Conservation (phyloP, 2,888 invertebrate species). For the Oxytorus armatus region DNA sequence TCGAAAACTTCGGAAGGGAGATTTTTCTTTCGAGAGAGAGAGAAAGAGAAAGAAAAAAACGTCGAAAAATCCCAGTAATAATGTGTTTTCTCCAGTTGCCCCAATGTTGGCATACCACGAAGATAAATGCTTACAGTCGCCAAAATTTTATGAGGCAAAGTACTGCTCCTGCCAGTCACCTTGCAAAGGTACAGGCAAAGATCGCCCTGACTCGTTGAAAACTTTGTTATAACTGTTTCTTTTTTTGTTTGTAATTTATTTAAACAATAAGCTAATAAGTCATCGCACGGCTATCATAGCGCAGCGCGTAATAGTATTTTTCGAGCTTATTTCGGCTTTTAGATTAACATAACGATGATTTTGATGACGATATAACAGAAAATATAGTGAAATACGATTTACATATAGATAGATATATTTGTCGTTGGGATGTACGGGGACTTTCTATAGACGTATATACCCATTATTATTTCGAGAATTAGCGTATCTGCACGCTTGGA, state of each 20-base stretch:
- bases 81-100: slow-evolving; percentile 80
- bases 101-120: slow-evolving; percentile 81
- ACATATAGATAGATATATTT: slow-evolving; percentile 31
- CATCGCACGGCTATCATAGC: slow-evolving; percentile 62
- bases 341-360: slow-evolving; percentile 69
- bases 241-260: slow-evolving; percentile 15
- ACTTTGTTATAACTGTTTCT: slow-evolving; percentile 25
- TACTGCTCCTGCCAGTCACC: slow-evolving; percentile 80
- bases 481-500: slow-evolving; percentile 76
- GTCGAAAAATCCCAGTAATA: slow-evolving; percentile 69
- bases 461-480: slow-evolving; percentile 44
- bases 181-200: slow-evolving; percentile 78
- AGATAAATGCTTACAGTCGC: slow-evolving; percentile 80
- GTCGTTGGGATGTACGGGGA: slow-evolving; percentile 54
- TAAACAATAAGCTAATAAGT: slow-evolving; percentile 28
- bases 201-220: slow-evolving; percentile 52
- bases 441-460: slow-evolving; percentile 33
- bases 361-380: slow-evolving; percentile 64
- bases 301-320: slow-evolving; percentile 48
- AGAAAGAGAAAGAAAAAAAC: slow-evolving; percentile 2
- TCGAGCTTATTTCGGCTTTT: slow-evolving; percentile 76
- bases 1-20: not conserved
- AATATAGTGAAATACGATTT: too few relatives aligned
- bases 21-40: not conserved
- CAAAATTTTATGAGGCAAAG: slow-evolving; percentile 81